Evolutionary conservation across 2,888 invertebrate genomes (phyloP).

Genomic region (Watsonalla cultraria): DNA sequence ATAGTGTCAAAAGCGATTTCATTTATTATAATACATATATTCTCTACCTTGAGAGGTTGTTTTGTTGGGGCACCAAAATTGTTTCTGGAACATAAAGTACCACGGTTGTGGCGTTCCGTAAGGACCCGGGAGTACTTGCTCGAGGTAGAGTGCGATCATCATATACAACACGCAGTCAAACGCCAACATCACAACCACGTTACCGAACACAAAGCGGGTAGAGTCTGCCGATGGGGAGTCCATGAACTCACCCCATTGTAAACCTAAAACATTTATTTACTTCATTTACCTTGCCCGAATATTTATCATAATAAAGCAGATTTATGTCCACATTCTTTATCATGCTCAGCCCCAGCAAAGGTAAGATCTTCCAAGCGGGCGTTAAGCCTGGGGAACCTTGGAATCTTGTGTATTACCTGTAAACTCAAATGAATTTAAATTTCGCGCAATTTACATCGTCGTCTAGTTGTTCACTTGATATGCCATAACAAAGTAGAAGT

Average conservation of each 20-base stretch:
- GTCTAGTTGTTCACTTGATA: too few species aligned
- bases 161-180: slow-evolving; percentile 85
- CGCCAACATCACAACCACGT: slow-evolving; percentile 85
- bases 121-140: slow-evolving; percentile 91
- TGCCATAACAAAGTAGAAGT: slow-evolving; percentile 4
- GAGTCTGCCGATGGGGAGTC: slow-evolving; percentile 82
- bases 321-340: too few species aligned
- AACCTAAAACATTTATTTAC: slow-evolving; percentile 48
- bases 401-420: too few species aligned
- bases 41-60: slow-evolving; percentile 20
- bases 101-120: slow-evolving; percentile 90
- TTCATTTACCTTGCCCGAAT: slow-evolving; percentile 11
- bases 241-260: slow-evolving; percentile 82
- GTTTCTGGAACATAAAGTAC: slow-evolving; percentile 85
- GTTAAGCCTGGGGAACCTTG: too few species aligned
- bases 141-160: slow-evolving; percentile 88
- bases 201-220: slow-evolving; percentile 81
- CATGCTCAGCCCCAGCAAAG: too few species aligned
- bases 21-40: not conserved
- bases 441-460: too few species aligned
- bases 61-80: slow-evolving; percentile 72
- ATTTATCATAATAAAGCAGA: slow-evolving; percentile 7
- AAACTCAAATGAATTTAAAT: too few species aligned
- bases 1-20: slow-evolving; percentile 7
- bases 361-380: too few species aligned